These are phyloP conservation scores for Pandemis corylana DNA, from an alignment of 2,888 invertebrate species.

Conservation along the genomic window DNA sequence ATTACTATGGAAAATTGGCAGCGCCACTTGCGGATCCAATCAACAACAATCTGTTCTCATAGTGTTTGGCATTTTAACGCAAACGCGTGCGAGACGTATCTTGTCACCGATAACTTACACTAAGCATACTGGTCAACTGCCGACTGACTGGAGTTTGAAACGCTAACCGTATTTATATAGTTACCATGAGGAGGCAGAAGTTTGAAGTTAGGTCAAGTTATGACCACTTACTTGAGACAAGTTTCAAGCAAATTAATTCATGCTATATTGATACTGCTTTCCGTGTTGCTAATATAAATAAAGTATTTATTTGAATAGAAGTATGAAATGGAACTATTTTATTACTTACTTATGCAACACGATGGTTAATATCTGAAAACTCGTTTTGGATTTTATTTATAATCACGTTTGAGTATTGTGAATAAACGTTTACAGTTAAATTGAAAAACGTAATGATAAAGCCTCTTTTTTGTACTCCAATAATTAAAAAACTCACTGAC, in stretches of 20 bases:
- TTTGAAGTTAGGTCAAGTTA: not conserved
- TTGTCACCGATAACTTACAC: too few relatives aligned
- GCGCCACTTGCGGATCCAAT: too few relatives aligned
- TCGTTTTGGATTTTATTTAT: too few relatives aligned
- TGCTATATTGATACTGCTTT: not conserved
- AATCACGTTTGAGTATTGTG: too few relatives aligned
- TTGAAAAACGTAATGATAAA: not conserved
- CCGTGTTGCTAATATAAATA: not conserved
- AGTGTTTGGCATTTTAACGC: too few relatives aligned
- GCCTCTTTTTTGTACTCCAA: not conserved
- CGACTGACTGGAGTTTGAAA: not conserved
- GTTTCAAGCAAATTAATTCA: not conserved
- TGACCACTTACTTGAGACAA: not conserved
- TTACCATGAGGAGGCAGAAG: not conserved
- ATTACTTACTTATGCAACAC: too few relatives aligned
- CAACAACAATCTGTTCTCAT: too few relatives aligned
- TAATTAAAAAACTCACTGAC: not conserved
- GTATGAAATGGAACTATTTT: too few relatives aligned
- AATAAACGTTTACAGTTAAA: too few relatives aligned
- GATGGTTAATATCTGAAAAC: too few relatives aligned
- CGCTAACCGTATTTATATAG: not conserved
- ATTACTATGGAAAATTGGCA: too few relatives aligned
- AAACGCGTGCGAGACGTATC: too few relatives aligned
- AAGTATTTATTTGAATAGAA: not conserved
- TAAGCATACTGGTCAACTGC: not conserved